Base-by-base conservation (phyloP, 2,797 vertebrate species). In the Mormyrops boulengeri region DNA sequence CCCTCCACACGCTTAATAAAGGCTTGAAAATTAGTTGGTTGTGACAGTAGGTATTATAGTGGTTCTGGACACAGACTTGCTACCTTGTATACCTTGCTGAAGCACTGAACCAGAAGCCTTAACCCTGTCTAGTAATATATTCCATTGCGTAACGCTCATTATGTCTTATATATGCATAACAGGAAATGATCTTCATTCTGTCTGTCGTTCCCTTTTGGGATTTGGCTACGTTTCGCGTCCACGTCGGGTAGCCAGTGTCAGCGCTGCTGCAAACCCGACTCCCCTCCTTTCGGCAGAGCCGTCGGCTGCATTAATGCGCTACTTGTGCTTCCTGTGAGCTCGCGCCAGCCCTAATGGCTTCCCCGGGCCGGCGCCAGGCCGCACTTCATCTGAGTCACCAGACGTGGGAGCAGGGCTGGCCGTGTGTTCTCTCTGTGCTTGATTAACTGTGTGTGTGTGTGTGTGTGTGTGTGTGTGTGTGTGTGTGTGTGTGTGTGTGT, bases 271-370 rank as follows among this genome's bases (percentile, higher is more conserved):
- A 8, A 0, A 9, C n/a, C 41, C 19, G 2, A 38, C 85, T 4
- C n/a, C 22, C 8, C 52, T 30, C 73, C 80, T 38, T 47, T 6
- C 53, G 9, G 73, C 52, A 66, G 53, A 9, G 22, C 44, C 41
- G 60, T 89, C 60, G 26, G 80, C 12, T 30, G 55, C 53, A 38
- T 47, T 34, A 66, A n/a, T 85, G 80, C 12, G 22, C 77, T 17
- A n/a, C 22, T 49, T 44, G 44, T 49, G 22, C 53, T 50, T 66
- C 80, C 88, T 38, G 88, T 77, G 66, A 88, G 66, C 50, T 53
- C 34, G 49, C 50, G 41, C 73, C 88, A 82, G n/a, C 49, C 22
- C 52, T 89, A 60, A 89, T 89, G 88, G 88, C 52, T 55, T 85
- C 55, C 88, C 88, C 53, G 41, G 55, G 88, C 80, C 8, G 26